Evolutionary conservation across 2,797 vertebrate species (phyloP), one percentile per base, ranked within the genome.

Genomic region (Pseudocheirus occidentalis): DNA sequence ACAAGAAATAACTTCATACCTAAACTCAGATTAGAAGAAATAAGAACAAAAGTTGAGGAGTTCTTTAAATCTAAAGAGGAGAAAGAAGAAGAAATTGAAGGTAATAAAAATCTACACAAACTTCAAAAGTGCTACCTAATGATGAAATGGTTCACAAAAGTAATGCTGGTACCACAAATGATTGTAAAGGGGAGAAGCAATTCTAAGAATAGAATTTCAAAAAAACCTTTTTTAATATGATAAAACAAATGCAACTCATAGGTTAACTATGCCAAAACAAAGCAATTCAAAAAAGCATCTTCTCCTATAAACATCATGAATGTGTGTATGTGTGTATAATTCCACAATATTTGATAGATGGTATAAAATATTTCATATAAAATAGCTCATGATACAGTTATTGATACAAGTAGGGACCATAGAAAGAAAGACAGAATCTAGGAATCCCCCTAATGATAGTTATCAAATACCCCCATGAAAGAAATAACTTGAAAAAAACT

Each of bases 131-230:
- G 31, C 9, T 87, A 87, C 0, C 40, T 87, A 46, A 87, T 46
- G 40, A 87, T 87, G 73, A 46, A 87, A 87, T 87, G 40, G 73
- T 87, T 87, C 21, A 50, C 21, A 87, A 46, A 87, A 50, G 73
- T 87, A 81, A 81, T 81, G n/a, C 18, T 81, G 40, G 40, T 24
- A 46, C 18, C 21, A 24, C 66, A 81, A 81, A 46, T 87, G 40
- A 27, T 27, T 50, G 90, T 24, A 95, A 94, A 89, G 40, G 87
- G 29, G 92, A 93, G n/a, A 90, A 34, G 14, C 73, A 91, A 13
- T 93, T 97, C 91, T 57, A 13, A 93, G 52, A 7, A 53, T 18
- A 50, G 16, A 29, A 46, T 92, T 92, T 73, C 40, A 46, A 50
- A 87, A 73, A 46, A 10, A 5, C 40, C 9, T 50, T 4, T 87